Conservation (phyloP, 2,113 vertebrate genomes). For the Calcarius ornatus region DNA sequence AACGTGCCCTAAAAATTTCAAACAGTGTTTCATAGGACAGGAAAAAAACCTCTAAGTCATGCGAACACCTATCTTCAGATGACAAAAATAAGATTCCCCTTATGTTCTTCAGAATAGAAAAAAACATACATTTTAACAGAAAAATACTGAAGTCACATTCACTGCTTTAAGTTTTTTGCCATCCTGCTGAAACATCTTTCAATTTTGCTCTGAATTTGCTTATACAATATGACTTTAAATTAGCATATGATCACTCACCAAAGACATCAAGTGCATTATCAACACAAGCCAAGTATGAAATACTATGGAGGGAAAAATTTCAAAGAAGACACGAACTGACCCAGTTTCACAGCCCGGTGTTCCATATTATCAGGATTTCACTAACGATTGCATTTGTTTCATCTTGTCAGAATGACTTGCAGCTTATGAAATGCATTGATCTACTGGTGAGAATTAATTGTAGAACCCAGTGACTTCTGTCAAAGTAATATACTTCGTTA, state of each 20-base stretch:
- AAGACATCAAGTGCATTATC: constrained; percentile 39
- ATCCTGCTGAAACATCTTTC: neutral
- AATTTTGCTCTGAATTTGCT: neutral
- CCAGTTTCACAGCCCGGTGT: constrained; percentile 58
- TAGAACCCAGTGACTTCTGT: constrained; percentile 60
- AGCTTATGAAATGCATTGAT: constrained; percentile 64
- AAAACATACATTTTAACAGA: neutral
- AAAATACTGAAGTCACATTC: neutral
- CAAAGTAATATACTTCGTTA: constrained; percentile 58
- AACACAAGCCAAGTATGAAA: constrained; percentile 54
- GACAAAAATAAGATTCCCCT: neutral
- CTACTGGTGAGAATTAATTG: constrained; percentile 67
- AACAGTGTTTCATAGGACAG: neutral
- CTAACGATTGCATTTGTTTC: constrained; percentile 67
- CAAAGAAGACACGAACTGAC: constrained; percentile 62
- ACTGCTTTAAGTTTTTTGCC: neutral
- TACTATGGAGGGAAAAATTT: constrained; percentile 25
- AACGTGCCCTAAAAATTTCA: neutral
- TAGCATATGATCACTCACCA: constrained; percentile 44
- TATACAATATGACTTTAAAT: constrained; percentile 27
- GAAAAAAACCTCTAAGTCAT: neutral
- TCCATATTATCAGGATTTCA: constrained; percentile 58
- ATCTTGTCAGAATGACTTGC: constrained; percentile 64
- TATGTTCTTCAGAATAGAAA: neutral
- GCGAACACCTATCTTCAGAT: neutral